phyloP scores from a whole-genome alignment of 2,797 vertebrate genomes.

The Phrynocephalus guinanensis region DNA sequence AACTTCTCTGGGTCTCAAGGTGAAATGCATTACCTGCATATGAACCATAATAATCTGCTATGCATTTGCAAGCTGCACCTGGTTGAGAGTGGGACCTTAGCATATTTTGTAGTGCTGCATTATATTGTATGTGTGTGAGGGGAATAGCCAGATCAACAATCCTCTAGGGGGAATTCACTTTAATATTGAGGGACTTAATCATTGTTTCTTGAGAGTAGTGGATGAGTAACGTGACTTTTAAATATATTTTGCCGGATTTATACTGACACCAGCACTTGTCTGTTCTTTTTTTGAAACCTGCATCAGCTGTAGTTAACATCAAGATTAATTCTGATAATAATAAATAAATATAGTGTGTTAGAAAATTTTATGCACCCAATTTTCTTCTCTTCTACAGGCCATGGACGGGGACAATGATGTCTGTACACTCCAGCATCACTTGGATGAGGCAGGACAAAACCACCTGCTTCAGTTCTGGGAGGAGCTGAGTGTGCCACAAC shows the following conservation, averaged over 20 bases:
- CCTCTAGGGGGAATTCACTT: background rate
- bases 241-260: background rate
- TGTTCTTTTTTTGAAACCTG: background rate
- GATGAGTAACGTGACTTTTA: no score
- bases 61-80: background rate
- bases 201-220: background rate
- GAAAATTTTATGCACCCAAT: background rate
- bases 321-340: background rate
- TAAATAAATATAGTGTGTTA: background rate
- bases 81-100: background rate
- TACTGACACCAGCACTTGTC: no score
- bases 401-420: slow-evolving; percentile 59
- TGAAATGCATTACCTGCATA: background rate
- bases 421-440: slow-evolving; percentile 68
- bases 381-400: background rate
- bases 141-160: background rate
- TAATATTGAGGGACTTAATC: background rate
- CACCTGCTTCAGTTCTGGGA: slow-evolving; percentile 90
- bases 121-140: no score
- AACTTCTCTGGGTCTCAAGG: background rate
- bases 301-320: background rate
- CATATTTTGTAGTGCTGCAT: background rate
- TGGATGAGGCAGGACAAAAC: slow-evolving; percentile 83
- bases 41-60: background rate
- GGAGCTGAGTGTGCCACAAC: slow-evolving; percentile 80